Base-by-base conservation (phyloP, 2,797 vertebrate genomes). In the Coregonus ussuriensis region DNA sequence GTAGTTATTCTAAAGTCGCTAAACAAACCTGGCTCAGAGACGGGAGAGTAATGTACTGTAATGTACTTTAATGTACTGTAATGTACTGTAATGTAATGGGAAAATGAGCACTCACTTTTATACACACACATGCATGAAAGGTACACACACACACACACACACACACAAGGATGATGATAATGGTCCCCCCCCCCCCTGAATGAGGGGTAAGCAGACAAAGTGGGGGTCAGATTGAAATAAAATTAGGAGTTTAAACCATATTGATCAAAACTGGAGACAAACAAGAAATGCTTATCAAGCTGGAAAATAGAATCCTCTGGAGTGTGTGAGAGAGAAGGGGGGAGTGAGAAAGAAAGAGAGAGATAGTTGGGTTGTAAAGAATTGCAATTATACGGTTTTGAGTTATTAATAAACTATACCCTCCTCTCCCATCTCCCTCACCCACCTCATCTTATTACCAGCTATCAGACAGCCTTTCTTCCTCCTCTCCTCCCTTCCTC, bases 281-380 rank as follows among this genome's bases (percentile, higher is more conserved):
- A 90, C 84, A 73, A 92, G 89, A 91, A 91, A 90, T 89, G 90
- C 89, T 89, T 90, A 91, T 91, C 83, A 89, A 86, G 92, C 86
- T 86, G 75, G 83, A 90, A 90, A 82, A 84, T 73, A 74, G 81
- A 88, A 84, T 86, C 85, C 86, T 84, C 35, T 74, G 76, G 85
- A 86, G 74, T 75, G 80, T 31, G 71, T 37, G 69, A 62, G 65
- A 21, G 31, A 6, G 53, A 62, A 16, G 7, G 75, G 11, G 47
- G 14, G 59, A 0, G 73, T 25, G 73, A 41, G 63, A 29, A 3
- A 9, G 33, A 6, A 13, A 35, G 66, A 15, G 31, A 33, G 66
- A 33, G 31, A 35, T 6, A 18, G 35, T 18, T 15, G 67, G 6
- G 33, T 4, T 52, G 63, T 21, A 15, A 33, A 66, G 18, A 66